phyloP scores from a whole-genome alignment of 1,140 invertebrate species.

The Sitobion miscanthi region DNA sequence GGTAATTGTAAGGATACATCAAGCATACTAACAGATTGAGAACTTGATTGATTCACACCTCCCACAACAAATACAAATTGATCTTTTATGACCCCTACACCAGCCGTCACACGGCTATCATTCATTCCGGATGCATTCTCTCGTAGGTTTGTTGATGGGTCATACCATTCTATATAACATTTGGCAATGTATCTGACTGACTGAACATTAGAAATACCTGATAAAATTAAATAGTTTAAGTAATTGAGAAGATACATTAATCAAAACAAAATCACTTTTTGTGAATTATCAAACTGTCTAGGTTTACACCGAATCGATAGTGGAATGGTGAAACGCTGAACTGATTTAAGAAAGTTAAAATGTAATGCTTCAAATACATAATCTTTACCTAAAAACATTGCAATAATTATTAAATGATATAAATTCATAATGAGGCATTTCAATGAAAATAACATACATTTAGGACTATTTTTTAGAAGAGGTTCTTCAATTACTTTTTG shows the following conservation, averaged over 20 bases:
- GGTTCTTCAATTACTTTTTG: too few species aligned
- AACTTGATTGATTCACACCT: too few species aligned
- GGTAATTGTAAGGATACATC: too few species aligned
- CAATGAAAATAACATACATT: too few species aligned
- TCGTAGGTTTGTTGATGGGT: constrained; percentile 81
- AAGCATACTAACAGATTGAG: too few species aligned
- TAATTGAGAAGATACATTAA: background rate
- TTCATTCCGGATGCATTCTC: constrained; percentile 81
- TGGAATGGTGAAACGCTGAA: constrained; percentile 76
- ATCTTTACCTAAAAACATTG: constrained; percentile 73
- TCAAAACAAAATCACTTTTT: background rate
- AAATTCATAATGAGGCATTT: background rate
- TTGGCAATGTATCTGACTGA: constrained; percentile 69
- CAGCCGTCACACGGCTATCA: constrained; percentile 72
- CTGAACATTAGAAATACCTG: constrained; percentile 79
- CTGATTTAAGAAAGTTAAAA: constrained; percentile 88
- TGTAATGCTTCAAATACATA: constrained; percentile 93
- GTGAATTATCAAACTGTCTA: constrained; percentile 67
- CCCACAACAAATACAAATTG: too few species aligned
- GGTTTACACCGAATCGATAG: constrained; percentile 79
- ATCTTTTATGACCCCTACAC: constrained; percentile 61
- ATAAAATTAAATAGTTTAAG: constrained; percentile 55
- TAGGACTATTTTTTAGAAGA: too few species aligned
- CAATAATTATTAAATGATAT: background rate
- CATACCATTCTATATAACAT: constrained; percentile 62